These are phyloP conservation scores for Catagonus wagneri DNA, from an alignment of 2,113 vertebrate genomes.

Conservation along the genomic window DNA sequence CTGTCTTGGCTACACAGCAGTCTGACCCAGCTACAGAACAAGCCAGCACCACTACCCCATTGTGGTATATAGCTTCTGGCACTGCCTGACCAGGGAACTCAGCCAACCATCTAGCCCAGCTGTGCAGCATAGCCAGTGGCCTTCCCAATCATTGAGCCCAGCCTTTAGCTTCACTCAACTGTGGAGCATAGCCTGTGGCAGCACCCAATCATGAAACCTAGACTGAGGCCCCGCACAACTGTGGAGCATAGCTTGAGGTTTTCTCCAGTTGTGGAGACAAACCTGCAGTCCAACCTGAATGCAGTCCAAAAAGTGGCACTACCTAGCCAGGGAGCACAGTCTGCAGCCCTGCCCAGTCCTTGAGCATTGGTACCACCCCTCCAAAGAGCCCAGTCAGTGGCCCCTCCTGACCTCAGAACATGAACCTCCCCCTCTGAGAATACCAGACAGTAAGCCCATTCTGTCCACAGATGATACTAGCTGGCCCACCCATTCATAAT, in stretches of 20 bases:
- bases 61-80: neutral
- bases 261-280: neutral
- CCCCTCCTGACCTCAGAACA: neutral
- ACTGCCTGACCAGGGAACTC: neutral
- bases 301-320: neutral
- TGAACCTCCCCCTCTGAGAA: neutral
- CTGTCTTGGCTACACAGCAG: neutral
- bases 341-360: neutral
- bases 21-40: neutral
- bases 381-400: neutral
- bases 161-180: neutral
- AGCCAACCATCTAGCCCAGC: neutral
- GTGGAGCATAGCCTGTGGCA: neutral
- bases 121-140: neutral
- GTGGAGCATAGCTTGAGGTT: neutral
- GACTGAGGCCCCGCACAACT: neutral
- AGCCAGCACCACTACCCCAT: neutral
- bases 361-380: too few species aligned
- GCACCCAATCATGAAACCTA: neutral
- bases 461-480: neutral
- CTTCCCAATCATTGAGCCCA: neutral
- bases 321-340: neutral
- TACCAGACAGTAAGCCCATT: neutral
- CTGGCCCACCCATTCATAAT: neutral
- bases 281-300: neutral